phyloP scores from a whole-genome alignment of 2,797 vertebrate species.

The Bovichtus variegatus region DNA sequence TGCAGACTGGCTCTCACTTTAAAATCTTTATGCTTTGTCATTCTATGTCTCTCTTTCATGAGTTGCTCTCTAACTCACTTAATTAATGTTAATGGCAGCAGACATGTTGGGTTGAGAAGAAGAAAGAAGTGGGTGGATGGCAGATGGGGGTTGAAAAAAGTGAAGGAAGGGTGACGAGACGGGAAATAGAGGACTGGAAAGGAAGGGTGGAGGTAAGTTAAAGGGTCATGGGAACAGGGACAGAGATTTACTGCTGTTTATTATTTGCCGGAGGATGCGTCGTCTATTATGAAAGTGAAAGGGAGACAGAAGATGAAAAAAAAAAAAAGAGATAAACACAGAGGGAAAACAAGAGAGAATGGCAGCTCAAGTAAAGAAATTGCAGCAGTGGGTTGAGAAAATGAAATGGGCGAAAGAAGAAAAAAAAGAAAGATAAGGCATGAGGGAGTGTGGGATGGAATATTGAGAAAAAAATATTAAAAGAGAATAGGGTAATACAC shows the following conservation, averaged over 20 bases:
- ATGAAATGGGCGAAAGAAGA: no score
- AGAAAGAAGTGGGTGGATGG: not conserved
- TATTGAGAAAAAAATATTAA: no score
- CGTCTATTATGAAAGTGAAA: conserved; percentile 35
- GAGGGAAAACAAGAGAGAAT: not conserved
- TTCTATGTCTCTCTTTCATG: not conserved
- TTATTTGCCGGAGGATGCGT: conserved; percentile 60
- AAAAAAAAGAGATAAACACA: not conserved
- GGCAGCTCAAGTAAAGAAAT: not conserved
- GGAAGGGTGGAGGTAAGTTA: conserved; percentile 53
- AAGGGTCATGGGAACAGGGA: conserved; percentile 56
- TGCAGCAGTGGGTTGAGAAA: not conserved
- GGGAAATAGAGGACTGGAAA: conserved; percentile 27
- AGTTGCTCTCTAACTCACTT: conserved; percentile 17
- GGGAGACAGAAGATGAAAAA: not conserved
- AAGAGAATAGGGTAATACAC: no score
- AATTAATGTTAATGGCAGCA: conserved; percentile 25
- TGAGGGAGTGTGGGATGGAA: no score
- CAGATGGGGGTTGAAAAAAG: conserved; percentile 25
- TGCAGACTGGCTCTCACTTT: conserved; percentile 28
- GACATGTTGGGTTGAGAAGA: conserved; percentile 3
- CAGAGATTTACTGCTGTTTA: conserved; percentile 61
- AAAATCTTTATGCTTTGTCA: conserved; percentile 41
- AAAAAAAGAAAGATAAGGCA: no score
- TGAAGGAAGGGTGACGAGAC: conserved; percentile 24